Conservation (phyloP, 1,140 invertebrate genomes). For the Drosophila melanogaster region Release_6_plus_ISO1_MT NT_033777.3:18878001-18878500, state of each 20-base stretch:
- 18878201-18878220: conserved; percentile 35
- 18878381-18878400: conserved; percentile 39
- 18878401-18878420: conserved; percentile 31
- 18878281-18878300: conserved; percentile 51
- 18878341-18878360: conserved; percentile 57
- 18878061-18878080: conserved; percentile 20
- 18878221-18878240: conserved; percentile 19
- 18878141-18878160: not conserved
- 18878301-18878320: conserved; percentile 16
- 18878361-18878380: conserved; percentile 36
- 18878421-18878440: conserved; percentile 22
- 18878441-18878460: conserved; percentile 27
- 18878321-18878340: conserved; percentile 28
- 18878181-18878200: conserved; percentile 35
- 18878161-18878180: conserved; percentile 48
- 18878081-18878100: conserved; percentile 46
- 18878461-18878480: conserved; percentile 63
- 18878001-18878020: conserved; percentile 56
- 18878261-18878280: conserved; percentile 62
- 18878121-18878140: not conserved
- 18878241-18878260: conserved; percentile 76
- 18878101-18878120: conserved; percentile 43
- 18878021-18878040: not conserved
- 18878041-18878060: conserved; percentile 1
- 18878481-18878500: conserved; percentile 65